Evolutionary conservation across 2,113 vertebrate species (phyloP).

Genomic region (Formicarius rufipectus): DNA sequence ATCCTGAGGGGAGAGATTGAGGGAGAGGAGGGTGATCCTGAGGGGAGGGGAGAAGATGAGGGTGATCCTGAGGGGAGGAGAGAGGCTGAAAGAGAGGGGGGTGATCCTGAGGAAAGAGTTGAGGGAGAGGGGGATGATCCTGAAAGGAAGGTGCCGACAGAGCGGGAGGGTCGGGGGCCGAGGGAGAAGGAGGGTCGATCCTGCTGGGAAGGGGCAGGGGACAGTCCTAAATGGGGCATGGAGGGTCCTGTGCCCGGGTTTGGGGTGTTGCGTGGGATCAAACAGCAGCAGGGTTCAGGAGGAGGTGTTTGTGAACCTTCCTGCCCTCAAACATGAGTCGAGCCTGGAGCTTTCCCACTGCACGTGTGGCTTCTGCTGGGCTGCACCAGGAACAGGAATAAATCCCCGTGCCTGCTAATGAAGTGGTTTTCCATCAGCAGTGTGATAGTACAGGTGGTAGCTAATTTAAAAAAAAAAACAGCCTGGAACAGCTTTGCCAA

Average conservation of each 20-base stretch:
- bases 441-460: rapidly evolving
- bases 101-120: too few relatives aligned
- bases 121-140: background rate
- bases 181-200: background rate
- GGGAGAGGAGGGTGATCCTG: too few relatives aligned
- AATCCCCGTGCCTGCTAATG: background rate
- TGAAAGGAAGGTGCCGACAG: background rate
- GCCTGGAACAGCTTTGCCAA: background rate
- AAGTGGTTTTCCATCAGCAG: background rate
- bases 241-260: too few relatives aligned
- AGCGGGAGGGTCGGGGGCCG: too few relatives aligned
- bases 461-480: background rate
- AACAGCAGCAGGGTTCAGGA: too few relatives aligned
- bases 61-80: too few relatives aligned
- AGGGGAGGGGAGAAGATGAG: too few relatives aligned
- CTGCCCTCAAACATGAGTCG: rapidly evolving
- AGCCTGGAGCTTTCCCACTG: background rate
- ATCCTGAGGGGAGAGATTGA: too few relatives aligned
- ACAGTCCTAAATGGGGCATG: too few relatives aligned
- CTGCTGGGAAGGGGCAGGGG: too few relatives aligned
- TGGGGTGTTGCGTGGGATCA: too few relatives aligned
- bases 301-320: background rate
- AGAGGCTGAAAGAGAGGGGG: too few relatives aligned
- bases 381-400: background rate
- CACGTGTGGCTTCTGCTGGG: background rate